A percentile compares a stretch with the other conserved stretches of the same genome.
Evolutionary conservation across 2,888 invertebrate genomes (phyloP).

Genomic region (Parasteatoda lunata): DNA sequence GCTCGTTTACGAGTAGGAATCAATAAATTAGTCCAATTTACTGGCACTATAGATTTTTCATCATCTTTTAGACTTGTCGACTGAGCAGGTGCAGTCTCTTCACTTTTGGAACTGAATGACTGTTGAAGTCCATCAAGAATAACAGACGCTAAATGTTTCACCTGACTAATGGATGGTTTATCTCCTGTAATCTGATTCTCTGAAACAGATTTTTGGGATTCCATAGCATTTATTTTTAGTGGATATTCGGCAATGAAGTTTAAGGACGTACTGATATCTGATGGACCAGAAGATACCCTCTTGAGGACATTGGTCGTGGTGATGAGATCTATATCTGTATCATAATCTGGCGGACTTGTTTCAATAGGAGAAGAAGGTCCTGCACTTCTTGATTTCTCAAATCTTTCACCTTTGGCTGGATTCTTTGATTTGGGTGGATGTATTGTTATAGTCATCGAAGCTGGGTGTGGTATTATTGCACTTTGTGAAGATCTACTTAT

Average conservation of each 20-base stretch:
- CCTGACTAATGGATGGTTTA: slow-evolving; percentile 32
- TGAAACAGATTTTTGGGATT: slow-evolving; percentile 7
- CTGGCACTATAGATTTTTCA: slow-evolving; percentile 32
- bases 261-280: slow-evolving; percentile 25
- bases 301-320: not conserved
- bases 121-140: slow-evolving; percentile 48
- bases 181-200: slow-evolving; percentile 22
- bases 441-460: slow-evolving; percentile 53
- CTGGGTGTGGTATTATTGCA: slow-evolving; percentile 61
- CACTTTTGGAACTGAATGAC: slow-evolving; percentile 29
- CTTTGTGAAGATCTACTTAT: slow-evolving; percentile 22
- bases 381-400: slow-evolving; percentile 39
- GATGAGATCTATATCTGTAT: not conserved
- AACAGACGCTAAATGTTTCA: slow-evolving; percentile 54
- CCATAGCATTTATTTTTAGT: not conserved
- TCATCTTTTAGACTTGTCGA: slow-evolving; percentile 10
- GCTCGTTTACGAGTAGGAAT: slow-evolving; percentile 17
- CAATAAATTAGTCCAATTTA: slow-evolving; percentile 53
- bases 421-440: slow-evolving; percentile 34
- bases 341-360: slow-evolving; percentile 18
- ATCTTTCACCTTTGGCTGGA: not conserved
- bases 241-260: not conserved
- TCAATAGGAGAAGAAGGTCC: slow-evolving; percentile 45
- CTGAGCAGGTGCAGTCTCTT: slow-evolving; percentile 11
- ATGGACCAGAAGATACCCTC: slow-evolving; percentile 56